Base-by-base conservation (phyloP, 2,797 vertebrate species). In the Triplophysa yarkandensis region DNA sequence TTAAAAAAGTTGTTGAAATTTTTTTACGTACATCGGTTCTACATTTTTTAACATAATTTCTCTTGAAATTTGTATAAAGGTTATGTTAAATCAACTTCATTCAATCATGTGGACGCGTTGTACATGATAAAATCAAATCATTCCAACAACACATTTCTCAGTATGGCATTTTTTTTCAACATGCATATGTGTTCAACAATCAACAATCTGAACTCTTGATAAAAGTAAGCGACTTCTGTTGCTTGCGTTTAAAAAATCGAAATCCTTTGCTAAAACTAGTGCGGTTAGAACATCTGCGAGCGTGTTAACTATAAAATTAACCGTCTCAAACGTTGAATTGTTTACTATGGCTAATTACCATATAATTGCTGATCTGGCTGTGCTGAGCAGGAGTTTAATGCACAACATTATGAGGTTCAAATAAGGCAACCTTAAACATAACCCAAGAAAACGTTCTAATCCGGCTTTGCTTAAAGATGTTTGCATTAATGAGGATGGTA, bases 351-450 rank as follows among this genome's bases (percentile, higher is more conserved):
- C 67, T 68, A 65, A 68, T 52, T 69, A 54, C 67, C 71, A 71
- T 14, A 68, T 58, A 70, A 77, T 36, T 72, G 67, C 68, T 62
- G 54, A 72, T 64, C 74, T 48, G 60, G 71, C 74, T 46, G 80
- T 46, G 70, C 32, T 61, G 34, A 19, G 65, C 30, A 36, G 48
- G n/a, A 62, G 43, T 60, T 81, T 77, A 79, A 71, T 76, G 71
- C 23, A 61, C 23, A 61, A 66, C 11, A 4, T 70, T 52, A 77
- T 19, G 25, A 65, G 72, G 61, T 50, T 74, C 39, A 68, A 63
- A 67, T 73, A 70, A 60, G 30, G 43, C 23, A 75, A 64, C 27
- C 61, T 46, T 50, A 48, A 80, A 69, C 48, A 63, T 74, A 76
- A 63, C 57, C 32, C 67, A 55, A 50, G 67, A 67, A 48, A 21